Evolutionary conservation across 2,113 vertebrate species (phyloP), one percentile per base, ranked within the genome.

Genomic region (Percopsis transmontana): DNA sequence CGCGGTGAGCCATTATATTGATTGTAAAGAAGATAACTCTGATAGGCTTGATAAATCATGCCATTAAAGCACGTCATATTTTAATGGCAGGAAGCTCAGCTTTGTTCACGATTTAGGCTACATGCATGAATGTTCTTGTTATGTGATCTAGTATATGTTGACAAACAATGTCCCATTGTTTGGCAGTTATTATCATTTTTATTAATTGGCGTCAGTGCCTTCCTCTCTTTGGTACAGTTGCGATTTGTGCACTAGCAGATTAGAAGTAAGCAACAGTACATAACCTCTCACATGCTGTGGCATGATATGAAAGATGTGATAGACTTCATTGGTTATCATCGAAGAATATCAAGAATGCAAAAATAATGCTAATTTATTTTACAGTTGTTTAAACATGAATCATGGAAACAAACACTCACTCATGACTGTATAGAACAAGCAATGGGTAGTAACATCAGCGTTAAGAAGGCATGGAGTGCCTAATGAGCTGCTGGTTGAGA

Each of bases 401-500:
- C 40, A 24, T 41, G 16, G 12, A 33, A 6, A 47, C 15, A 57
- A 5, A 65, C 14, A 41, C 53, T 15, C 14, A 41, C 53, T 15
- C 16, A 44, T 38, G 8, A 10, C 1, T 21, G 13, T 47, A 16
- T 48, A 41, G 19, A 50, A n/a, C 19, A 57, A 54, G 33, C 19
- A 27, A 64, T 45, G 56, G 40, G 50, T 50, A 39, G 41, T 27
- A 3, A 16, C 13, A 42, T 63, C 2, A 5, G 42, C 65, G 70
- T 62, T 20, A 27, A 15, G 59, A 54, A 66, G 45, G 40, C 23
- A 54, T n/a, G 14, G 47, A 41, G 5, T 72, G 42, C 41, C 20
- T 62, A 79, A 69, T 1, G 11, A 76, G 68, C 78, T 15, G 8
- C 61, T 66, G 47, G 24, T 53, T 20, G 16, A 20, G n/a, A 19